These are phyloP conservation scores for Epirrhoe alternata DNA, from an alignment of 2,888 invertebrate species.

Conservation along the genomic window DNA sequence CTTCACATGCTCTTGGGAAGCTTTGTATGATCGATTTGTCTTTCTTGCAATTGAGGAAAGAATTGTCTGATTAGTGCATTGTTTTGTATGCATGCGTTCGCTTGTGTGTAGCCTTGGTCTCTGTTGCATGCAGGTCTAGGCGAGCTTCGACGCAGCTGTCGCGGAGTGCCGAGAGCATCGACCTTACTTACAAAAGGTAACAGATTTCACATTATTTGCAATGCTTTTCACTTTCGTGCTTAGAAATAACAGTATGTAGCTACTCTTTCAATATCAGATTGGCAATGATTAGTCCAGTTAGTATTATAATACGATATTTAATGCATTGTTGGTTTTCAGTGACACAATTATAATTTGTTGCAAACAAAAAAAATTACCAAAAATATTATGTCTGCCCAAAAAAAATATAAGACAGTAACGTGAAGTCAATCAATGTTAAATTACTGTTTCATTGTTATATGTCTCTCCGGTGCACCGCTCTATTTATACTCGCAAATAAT, in stretches of 20 bases:
- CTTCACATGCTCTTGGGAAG: neutral
- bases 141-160: constrained; percentile 94
- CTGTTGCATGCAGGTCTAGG: constrained; percentile 91
- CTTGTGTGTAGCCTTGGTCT: constrained; percentile 81
- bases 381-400: neutral
- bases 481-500: constrained; percentile 34
- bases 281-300: neutral
- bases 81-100: constrained; percentile 72
- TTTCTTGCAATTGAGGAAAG: constrained; percentile 36
- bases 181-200: constrained; percentile 86
- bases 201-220: constrained; percentile 15
- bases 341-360: too few species aligned
- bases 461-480: constrained; percentile 30
- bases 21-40: constrained; percentile 1
- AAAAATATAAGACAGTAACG: neutral
- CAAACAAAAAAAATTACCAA: too few species aligned
- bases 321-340: neutral
- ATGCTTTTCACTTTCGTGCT: constrained; percentile 8
- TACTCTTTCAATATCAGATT: neutral
- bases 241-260: neutral
- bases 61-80: constrained; percentile 58
- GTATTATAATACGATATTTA: too few species aligned
- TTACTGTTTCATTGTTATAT: constrained; percentile 21
- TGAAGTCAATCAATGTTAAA: constrained; percentile 6
- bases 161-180: constrained; percentile 88